Evolutionary conservation across 1,140 invertebrate genomes (phyloP), one percentile per base, ranked within the genome.

Genomic region (Aphaenogaster rudis): DNA sequence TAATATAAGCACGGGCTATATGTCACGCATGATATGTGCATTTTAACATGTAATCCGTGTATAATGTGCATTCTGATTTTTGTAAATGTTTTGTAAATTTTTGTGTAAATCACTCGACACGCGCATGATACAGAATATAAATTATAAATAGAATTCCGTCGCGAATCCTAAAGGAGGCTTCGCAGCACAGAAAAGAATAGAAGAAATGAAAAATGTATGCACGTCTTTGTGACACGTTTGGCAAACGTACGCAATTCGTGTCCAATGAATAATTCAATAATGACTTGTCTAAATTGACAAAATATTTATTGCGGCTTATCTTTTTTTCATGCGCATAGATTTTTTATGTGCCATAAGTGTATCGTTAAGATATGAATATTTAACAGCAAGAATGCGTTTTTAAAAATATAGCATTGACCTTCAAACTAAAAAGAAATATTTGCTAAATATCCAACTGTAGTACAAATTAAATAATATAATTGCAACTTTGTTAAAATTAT

Each of bases 231-330:
- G 48, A 54, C 28, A 11, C 8, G 7, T 74, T 74, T 74, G 21
- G 1, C 69, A 54, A 11, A 54, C 7, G 39, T 42, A 11, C 33
- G 8, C 13, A 39, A 72, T 52, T 50, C 21, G 7, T 76, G 9
- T 3, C 0, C 8, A 6, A 36, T 54, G 11, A 2, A 76, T 28
- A 57, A 39, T 57, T 76, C 1, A 54, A 8, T 76, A 21, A 76
- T 2, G 3, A 59, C 8, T 28, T 59, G n/a, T 3, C 33, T 28
- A 76, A 76, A 9, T 57, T 57, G n/a, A 15, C 2, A 0, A 45
- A 77, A 77, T 77, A 59, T 77, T 45, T 77, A 77, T 77, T 15
- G 33, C 33, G n/a, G n/a, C 5, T 6, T 61, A 39, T n/a, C 4
- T 17, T 5, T 42, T 52, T 74, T 54, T 54, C 5, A 33, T 45